A percentile compares a stretch with the other conserved stretches of the same genome.
These are phyloP conservation scores for Pituophis catenifer DNA, from an alignment of 2,113 vertebrate species.

Conservation along the genomic window DNA sequence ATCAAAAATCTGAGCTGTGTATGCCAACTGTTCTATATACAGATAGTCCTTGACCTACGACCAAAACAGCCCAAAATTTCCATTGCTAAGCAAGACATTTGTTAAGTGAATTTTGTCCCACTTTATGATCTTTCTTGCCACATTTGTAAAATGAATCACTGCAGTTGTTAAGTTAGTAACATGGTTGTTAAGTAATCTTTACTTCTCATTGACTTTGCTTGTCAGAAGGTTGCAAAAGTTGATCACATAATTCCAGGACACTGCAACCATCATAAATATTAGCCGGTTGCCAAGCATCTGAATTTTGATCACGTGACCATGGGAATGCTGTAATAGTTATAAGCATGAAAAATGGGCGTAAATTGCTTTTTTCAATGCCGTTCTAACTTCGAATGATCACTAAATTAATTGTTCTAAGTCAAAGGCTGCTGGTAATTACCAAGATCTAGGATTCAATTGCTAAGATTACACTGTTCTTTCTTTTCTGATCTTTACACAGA, in stretches of 20 bases:
- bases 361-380: background rate
- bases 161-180: background rate
- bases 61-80: background rate
- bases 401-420: background rate
- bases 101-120: background rate
- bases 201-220: background rate
- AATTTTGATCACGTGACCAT: background rate
- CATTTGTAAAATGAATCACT: background rate
- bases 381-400: background rate
- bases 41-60: background rate
- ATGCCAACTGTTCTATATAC: background rate
- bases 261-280: background rate
- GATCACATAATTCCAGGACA: background rate
- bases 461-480: constrained; percentile 19
- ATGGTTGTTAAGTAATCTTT: no score
- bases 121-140: background rate
- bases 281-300: background rate
- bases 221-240: background rate
- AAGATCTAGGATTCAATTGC: background rate
- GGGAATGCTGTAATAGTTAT: background rate
- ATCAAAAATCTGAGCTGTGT: background rate
- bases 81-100: background rate
- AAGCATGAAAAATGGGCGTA: background rate
- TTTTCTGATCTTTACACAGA: constrained; percentile 69
- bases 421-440: background rate